Evolutionary conservation across 2,113 vertebrate genomes (phyloP), one percentile per base, ranked within the genome.

Genomic region (Psammodynastes pulverulentus): DNA sequence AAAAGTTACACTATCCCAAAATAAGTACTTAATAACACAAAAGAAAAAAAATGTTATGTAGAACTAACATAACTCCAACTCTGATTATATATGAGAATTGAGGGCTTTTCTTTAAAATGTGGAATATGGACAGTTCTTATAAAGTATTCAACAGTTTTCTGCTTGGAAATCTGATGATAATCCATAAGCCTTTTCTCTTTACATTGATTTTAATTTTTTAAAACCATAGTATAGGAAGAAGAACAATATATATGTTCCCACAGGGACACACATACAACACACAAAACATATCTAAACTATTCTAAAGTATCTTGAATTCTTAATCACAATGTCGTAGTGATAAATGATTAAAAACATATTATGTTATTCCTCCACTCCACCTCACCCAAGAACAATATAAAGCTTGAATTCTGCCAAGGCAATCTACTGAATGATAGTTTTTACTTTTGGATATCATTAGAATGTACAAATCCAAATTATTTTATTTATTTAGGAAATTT

Each of bases 61-160:
- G 56, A 87, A 93, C 86, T 91, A 72, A 56, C 92, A 94, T 93
- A 90, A 93, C 13, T 79, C 91, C 17, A 84, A 62, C 1, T 85
- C 88, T 88, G 15, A 89, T 86, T 89, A 87, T 86, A 51, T 93
- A 84, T 67, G 13, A 89, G 88, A 90, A 90, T 51, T 90, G 90
- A 23, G 26, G 92, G 84, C 29, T 89, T n/a, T 89, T 91, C 29
- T 29, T 91, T 72, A 87, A 87, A 58, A 88, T 91, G 23, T 92
- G 92, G 49, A 88, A 93, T 3, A 52, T 21, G 13, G 34, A 43
- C 90, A 91, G 23, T 58, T 94, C 87, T 94, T 34, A 93, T 90
- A 86, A n/a, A 87, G 7, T 34, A 39, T 53, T 84, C 34, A 19
- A 89, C 54, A 1, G 48, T 0, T 48, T 58, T 86, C 7, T 39